Evolutionary conservation across 2,888 invertebrate genomes (phyloP).

Genomic region (Nymphalis urticae): DNA sequence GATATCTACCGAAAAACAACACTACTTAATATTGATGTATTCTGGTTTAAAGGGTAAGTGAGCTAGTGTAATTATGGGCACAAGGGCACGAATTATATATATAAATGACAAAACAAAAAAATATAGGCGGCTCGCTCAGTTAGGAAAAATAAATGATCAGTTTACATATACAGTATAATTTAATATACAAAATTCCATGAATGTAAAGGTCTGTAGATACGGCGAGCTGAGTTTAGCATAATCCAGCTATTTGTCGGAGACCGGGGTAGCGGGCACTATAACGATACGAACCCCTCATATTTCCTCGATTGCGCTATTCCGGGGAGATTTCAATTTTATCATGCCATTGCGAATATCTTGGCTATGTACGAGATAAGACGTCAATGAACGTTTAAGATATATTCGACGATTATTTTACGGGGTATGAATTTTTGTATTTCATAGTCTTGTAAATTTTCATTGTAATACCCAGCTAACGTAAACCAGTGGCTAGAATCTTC

Average conservation of each 20-base stretch:
- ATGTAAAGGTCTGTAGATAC: conserved; percentile 29
- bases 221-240: conserved; percentile 42
- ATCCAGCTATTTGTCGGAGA: conserved; percentile 46
- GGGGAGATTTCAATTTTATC: conserved; percentile 47
- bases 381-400: conserved; percentile 7
- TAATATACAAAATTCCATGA: conserved; percentile 20
- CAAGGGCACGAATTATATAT: too few species aligned
- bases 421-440: not conserved
- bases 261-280: conserved; percentile 28
- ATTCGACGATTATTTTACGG: not conserved
- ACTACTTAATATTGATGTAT: too few species aligned
- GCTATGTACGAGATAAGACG: conserved; percentile 24
- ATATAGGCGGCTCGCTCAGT: too few species aligned
- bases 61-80: too few species aligned
- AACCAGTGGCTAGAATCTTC: too few species aligned
- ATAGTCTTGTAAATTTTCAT: too few species aligned
- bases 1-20: too few species aligned
- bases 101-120: too few species aligned
- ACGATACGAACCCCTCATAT: conserved; percentile 44
- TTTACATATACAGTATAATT: not conserved
- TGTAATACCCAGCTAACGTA: too few species aligned
- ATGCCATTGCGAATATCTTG: conserved; percentile 33
- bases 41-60: too few species aligned
- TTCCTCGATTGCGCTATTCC: conserved; percentile 43
- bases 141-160: too few species aligned